Evolutionary conservation across 1,140 invertebrate species (phyloP).

Genomic region (Lepidurus couesii): DNA sequence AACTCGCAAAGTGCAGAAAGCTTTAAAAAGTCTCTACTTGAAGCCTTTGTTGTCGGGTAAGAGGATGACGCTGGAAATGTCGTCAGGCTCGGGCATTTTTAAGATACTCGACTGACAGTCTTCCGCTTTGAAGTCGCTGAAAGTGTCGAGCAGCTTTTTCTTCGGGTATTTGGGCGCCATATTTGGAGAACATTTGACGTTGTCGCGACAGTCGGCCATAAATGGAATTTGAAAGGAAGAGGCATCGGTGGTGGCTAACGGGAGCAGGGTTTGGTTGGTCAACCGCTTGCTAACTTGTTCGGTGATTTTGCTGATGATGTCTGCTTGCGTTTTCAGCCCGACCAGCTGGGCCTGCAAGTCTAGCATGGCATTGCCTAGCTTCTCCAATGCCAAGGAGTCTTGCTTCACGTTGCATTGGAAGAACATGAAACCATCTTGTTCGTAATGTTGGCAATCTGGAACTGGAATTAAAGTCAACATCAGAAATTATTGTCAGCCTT

Average conservation of each 20-base stretch:
- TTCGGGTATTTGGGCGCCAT: constrained; percentile 27
- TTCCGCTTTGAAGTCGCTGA: constrained; percentile 29
- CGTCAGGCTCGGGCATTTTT: constrained; percentile 42
- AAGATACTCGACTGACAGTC: constrained; percentile 26
- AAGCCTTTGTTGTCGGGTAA: constrained; percentile 69
- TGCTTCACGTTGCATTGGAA: constrained; percentile 49
- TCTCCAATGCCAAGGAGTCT: constrained; percentile 38
- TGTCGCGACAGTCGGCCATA: background rate
- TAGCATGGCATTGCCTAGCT: constrained; percentile 30
- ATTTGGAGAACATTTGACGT: constrained; percentile 5
- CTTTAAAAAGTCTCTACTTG: constrained; percentile 49
- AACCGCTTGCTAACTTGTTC: constrained; percentile 18
- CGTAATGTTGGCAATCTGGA: constrained; percentile 51
- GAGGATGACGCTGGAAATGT: constrained; percentile 55
- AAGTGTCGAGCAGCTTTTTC: background rate
- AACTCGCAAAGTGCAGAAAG: background rate
- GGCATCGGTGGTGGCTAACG: background rate
- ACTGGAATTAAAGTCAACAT: constrained; percentile 38
- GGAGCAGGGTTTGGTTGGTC: constrained; percentile 7
- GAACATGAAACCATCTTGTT: constrained; percentile 47
- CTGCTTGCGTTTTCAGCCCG: constrained; percentile 25
- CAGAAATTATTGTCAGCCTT: background rate
- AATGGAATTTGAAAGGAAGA: background rate
- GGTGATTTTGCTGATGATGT: constrained; percentile 17
- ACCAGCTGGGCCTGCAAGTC: constrained; percentile 49